Evolutionary conservation across 1,140 invertebrate species (phyloP), one percentile per base, ranked within the genome.

Genomic region (Hirudo medicinalis): DNA sequence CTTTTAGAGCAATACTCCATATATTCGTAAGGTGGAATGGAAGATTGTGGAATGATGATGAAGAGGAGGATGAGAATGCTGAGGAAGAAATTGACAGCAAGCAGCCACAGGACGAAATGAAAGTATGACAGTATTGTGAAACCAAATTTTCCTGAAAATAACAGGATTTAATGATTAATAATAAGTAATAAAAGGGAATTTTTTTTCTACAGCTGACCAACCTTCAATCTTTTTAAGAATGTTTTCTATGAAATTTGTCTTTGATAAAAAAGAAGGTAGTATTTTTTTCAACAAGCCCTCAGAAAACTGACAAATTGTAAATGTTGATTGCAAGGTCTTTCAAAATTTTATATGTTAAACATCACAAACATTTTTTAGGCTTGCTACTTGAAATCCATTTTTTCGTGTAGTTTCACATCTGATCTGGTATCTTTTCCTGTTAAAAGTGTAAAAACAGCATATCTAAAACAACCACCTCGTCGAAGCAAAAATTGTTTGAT

Each of bases 41-140:
- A 27, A 15, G 55, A 60, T 60, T 60, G 55, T 60, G 55, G 55
- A n/a, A 60, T n/a, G 27, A 60, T 60, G 55, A 60, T n/a, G 27
- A 60, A 60, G 20, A 60, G 55, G 27, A 60, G n/a, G 55, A 60
- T 4, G n/a, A 60, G 4, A 8, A 27, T 27, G 20, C n/a, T 60
- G 55, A 27, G 20, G 55, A 60, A 60, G n/a, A 60, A 60, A 60
- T 60, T 60, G n/a, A 60, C 55, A n/a, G 27, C n/a, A 60, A 60
- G 27, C 8, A 60, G 15, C 55, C 55, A 60, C 15, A n/a, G 27
- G n/a, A 60, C 55, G 15, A 60, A 60, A 60, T 27, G 20, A 27
- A 60, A 60, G 27, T 22, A 60, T 60, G 55, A 60, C 20, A 60
- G 27, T 6, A 60, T 60, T 6, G 15, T 15, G 15, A 60, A 60